Percentiles rank a stretch among this genome's conserved stretches.
Conservation (phyloP, 2,797 vertebrate genomes). For the Amblyopsis hoosieri region DNA sequence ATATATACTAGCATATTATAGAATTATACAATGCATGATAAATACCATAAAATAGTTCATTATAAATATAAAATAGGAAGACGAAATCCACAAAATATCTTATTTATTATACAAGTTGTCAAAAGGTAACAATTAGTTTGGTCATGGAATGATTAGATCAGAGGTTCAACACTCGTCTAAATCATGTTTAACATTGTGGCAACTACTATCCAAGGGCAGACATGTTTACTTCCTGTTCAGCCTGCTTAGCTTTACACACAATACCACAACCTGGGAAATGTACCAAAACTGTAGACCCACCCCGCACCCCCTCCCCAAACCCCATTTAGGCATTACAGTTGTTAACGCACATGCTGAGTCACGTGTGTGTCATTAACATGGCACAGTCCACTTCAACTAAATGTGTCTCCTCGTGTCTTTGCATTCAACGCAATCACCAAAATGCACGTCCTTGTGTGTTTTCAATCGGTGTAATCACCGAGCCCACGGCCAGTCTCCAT, state of each 20-base stretch:
- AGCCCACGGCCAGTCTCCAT: too few species aligned
- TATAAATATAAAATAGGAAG: slow-evolving; percentile 2
- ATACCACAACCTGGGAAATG: neutral
- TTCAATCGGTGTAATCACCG: slow-evolving; percentile 38
- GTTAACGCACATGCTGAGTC: too few species aligned
- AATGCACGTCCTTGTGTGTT: neutral
- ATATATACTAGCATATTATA: too few species aligned
- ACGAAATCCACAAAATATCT: slow-evolving; percentile 21
- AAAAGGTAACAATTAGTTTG: slow-evolving; percentile 17
- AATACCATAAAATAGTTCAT: neutral
- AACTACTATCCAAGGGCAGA: slow-evolving; percentile 25
- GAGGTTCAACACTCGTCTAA: too few species aligned
- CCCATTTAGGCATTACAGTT: too few species aligned
- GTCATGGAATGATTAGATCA: slow-evolving; percentile 29
- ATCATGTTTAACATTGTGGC: too few species aligned
- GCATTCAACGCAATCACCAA: slow-evolving; percentile 38
- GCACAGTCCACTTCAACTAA: too few species aligned
- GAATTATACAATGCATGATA: too few species aligned
- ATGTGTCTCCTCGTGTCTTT: neutral
- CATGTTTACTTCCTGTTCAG: slow-evolving; percentile 4
- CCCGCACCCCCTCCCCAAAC: too few species aligned
- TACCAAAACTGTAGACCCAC: neutral
- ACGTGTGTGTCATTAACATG: too few species aligned
- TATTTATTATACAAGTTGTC: slow-evolving; percentile 22
- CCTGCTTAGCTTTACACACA: neutral